Conservation (phyloP, 2,888 invertebrate genomes). For the Mallateleia sp. region DNA sequence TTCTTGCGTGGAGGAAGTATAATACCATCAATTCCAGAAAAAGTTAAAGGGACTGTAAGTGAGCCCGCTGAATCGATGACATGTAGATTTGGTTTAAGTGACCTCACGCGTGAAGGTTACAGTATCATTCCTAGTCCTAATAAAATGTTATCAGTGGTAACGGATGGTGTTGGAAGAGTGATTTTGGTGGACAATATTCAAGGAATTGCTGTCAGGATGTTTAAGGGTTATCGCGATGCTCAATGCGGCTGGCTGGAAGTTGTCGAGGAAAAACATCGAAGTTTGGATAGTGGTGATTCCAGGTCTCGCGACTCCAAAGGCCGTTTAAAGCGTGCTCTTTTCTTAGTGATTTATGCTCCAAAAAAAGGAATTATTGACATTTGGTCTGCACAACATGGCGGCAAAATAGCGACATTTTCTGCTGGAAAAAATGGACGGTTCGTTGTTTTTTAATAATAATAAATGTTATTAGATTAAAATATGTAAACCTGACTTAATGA, state of each 20-base stretch:
- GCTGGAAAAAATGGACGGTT: conserved; percentile 94
- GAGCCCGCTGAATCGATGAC: conserved; percentile 93
- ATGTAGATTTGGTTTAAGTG: conserved; percentile 95
- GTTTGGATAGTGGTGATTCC: conserved; percentile 62
- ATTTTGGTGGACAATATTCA: conserved; percentile 95
- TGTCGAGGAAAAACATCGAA: conserved; percentile 91
- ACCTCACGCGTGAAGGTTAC: conserved; percentile 94
- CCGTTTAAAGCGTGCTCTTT: conserved; percentile 92
- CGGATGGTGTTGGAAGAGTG: conserved; percentile 97
- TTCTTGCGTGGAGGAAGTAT: conserved; percentile 90
- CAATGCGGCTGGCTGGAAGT: conserved; percentile 98
- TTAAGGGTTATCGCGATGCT: conserved; percentile 99
- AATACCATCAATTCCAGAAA: conserved; percentile 82
- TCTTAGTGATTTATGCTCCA: conserved; percentile 98
- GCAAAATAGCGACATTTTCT: conserved; percentile 97
- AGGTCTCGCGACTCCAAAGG: conserved; percentile 75
- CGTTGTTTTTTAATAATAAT: conserved; percentile 31
- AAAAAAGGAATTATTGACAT: conserved; percentile 98
- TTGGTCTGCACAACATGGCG: conserved; percentile 97
- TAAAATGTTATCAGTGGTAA: conserved; percentile 94
- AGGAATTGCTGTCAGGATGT: conserved; percentile 95
- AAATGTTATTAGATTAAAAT: no score
- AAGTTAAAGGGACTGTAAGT: conserved; percentile 83
- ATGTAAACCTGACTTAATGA: not conserved
- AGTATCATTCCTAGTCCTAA: conserved; percentile 95